Base-by-base conservation (phyloP, 2,888 invertebrate species). In the Perithous albicinctus region DNA sequence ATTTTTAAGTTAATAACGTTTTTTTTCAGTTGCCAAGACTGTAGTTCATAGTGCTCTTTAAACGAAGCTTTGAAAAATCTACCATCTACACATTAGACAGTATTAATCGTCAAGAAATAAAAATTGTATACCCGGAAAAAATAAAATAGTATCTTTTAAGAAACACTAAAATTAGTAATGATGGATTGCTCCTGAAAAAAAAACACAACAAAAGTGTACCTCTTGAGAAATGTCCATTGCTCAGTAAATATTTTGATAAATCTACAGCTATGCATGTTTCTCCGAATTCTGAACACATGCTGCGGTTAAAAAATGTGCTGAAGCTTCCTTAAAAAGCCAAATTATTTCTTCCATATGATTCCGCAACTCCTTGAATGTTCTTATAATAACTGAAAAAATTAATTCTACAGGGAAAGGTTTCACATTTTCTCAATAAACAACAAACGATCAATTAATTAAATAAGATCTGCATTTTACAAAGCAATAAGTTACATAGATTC, bases 401-500 rank as follows among this genome's bases (percentile, higher is more conserved):
- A 12, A 72, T 82, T 56, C 66, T 72, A 51, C 0, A 51, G 35
- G 32, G 18, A 51, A 35, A 51, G 35, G 51, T 23, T 54, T 35
- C 0, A 0, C 18, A 15, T n/a, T 15, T 48, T 63, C 5, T 3
- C 63, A 74, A 73, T 66, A 20, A 70, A 73, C 8, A 82, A 74
- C 15, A 26, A 69, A 41, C 72, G 78, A 77, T 69, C 74, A 6
- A 85, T 86, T 91, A 92, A 92, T 92, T 92, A 92, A 92, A 92
- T 92, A 92, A 91, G 89, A 90, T 92, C 87, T 92, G 92, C 92
- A 92, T 92, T 93, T 90, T 93, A 93, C 92, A 93, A 93, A 93
- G 92, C 92, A 93, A 93, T 93, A 92, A 92, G 91, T 93, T 93
- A 93, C 92, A 92, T 88, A 87, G 75, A 83, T 82, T 86, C 75